A percentile compares a stretch with the other conserved stretches of the same genome.
These are phyloP conservation scores for Chionodraco myersi DNA, from an alignment of 2,113 vertebrate genomes.

Conservation along the genomic window DNA sequence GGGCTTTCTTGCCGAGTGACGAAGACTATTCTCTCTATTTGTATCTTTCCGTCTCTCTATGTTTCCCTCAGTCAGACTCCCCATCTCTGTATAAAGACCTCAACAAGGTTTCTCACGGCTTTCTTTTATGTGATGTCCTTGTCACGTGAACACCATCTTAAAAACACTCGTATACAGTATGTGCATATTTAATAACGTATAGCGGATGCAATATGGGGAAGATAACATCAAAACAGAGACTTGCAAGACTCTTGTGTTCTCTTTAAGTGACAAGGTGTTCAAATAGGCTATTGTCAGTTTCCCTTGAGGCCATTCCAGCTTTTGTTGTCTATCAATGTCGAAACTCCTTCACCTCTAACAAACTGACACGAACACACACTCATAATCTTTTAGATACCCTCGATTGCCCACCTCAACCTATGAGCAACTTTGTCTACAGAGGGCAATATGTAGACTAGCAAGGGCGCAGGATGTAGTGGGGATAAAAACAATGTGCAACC, in stretches of 20 bases:
- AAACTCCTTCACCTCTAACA: constrained; percentile 45
- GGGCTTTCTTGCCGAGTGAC: constrained; percentile 75
- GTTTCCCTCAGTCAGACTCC: constrained; percentile 52
- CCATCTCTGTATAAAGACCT: constrained; percentile 41
- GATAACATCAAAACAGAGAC: constrained; percentile 57
- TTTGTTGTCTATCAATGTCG: constrained; percentile 27
- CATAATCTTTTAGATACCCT: background rate
- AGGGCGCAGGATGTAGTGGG: no score
- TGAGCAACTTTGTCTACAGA: no score
- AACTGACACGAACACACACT: constrained; percentile 11
- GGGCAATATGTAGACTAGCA: background rate
- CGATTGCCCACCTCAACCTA: no score
- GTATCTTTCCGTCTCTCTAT: constrained; percentile 66
- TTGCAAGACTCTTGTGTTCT: constrained; percentile 56
- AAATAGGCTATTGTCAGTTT: constrained; percentile 46
- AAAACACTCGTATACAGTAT: constrained; percentile 41
- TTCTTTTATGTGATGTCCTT: constrained; percentile 66
- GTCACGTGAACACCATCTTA: constrained; percentile 46
- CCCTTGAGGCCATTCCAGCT: constrained; percentile 45
- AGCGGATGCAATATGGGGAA: constrained; percentile 34
- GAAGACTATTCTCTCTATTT: constrained; percentile 70
- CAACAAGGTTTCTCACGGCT: constrained; percentile 19
- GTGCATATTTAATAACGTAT: constrained; percentile 49
- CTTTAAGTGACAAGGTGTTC: constrained; percentile 43
- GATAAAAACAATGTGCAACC: no score